Evolutionary conservation across 2,888 invertebrate genomes (phyloP).

Genomic region (Lepidocyrtinus sp.): DNA sequence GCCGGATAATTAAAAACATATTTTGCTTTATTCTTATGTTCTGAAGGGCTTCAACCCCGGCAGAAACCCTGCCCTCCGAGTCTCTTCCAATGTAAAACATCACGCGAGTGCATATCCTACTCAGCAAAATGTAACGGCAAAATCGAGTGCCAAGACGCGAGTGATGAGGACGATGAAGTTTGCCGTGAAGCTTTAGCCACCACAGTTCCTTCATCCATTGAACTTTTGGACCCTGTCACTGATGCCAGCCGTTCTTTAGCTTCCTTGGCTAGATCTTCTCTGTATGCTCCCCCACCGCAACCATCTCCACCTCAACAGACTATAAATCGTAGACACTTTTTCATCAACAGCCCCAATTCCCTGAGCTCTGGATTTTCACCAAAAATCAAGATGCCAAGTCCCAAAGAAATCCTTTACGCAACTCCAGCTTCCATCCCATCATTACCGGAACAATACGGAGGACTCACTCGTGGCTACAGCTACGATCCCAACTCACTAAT

Average conservation of each 20-base stretch:
- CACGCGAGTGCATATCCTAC: conserved; percentile 48
- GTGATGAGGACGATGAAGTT: conserved; percentile 57
- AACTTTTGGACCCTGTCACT: conserved; percentile 36
- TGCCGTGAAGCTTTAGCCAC: conserved; percentile 50
- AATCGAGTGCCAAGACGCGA: conserved; percentile 48
- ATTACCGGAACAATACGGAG: conserved; percentile 2
- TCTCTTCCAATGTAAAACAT: conserved; percentile 47
- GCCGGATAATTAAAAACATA: no score
- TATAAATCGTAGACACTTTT: conserved; percentile 49
- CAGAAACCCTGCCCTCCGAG: conserved; percentile 47
- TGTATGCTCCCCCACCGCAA: conserved; percentile 22
- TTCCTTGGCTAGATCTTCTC: conserved; percentile 32
- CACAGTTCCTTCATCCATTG: conserved; percentile 43
- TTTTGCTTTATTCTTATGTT: not conserved
- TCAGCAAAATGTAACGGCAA: conserved; percentile 51
- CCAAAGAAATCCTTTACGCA: conserved; percentile 32
- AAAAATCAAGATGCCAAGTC: conserved; percentile 45
- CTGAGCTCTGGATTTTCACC: conserved; percentile 25
- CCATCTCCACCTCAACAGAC: conserved; percentile 31
- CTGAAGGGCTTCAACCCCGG: conserved; percentile 6
- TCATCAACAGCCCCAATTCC: conserved; percentile 47
- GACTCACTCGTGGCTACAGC: not conserved
- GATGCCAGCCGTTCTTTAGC: conserved; percentile 41
- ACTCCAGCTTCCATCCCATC: conserved; percentile 10
- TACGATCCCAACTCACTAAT: conserved; percentile 31